Base-by-base conservation (phyloP, 2,888 invertebrate genomes). In the Dioctria linearis region DNA sequence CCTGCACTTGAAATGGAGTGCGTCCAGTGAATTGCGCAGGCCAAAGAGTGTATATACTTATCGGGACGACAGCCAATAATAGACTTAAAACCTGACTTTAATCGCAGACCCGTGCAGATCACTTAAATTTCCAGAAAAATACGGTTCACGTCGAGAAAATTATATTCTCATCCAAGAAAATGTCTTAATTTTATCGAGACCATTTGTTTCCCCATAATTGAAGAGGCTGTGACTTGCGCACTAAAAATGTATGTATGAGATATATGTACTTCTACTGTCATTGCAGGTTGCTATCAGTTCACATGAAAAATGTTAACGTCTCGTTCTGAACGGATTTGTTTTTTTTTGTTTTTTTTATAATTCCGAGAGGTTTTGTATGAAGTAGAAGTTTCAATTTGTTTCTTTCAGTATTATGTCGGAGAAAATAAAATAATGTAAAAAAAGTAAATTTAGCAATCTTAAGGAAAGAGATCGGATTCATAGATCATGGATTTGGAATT, bases 161-260 rank as follows among this genome's bases (percentile, higher is more conserved):
- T 71, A 71, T 43, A 75, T 61, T 75, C 61, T 13, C 75, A 43
- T 61, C 75, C 43, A 39, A 59, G 75, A 75, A 59, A 43, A 75
- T 75, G 54, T 78, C 78, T 78, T 78, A 78, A 78, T 78, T 66
- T 78, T 78, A 78, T 66, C 78, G 54, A 39, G 66, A 66, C 66
- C 78, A 78, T 78, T 78, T 78, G 78, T 78, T 78, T 78, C 78
- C 25, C 57, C 78, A 57, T 78, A 78, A 78, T 78, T 78, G 78
- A 78, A 78, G 78, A 54, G 54, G 59, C 42, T 46, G 75, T 13
- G 43, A 59, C 75, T 42, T 42, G 61, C 8, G 11, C 54, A 5
- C 40, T 37, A 5, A 3, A 13, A 73, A 57, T 37, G 73, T 37
- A 54, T 54, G 42, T 25, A 25, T 25, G 9, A 46, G 9, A 46